Conservation (phyloP, 92 coral and sea anemone species). For the Nematostella vectensis region DNA sequence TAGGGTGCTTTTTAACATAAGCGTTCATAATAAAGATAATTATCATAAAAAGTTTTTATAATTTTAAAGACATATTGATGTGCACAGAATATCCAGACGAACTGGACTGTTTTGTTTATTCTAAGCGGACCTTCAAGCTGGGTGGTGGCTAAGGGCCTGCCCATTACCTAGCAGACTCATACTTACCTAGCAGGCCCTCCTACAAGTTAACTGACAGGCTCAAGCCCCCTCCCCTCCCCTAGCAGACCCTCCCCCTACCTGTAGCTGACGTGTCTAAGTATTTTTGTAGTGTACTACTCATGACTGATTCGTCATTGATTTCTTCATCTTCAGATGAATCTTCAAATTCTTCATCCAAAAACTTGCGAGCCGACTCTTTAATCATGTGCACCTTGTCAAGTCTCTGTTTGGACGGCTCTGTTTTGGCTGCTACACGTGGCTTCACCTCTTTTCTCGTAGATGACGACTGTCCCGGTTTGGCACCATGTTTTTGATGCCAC, state of each 20-base stretch:
- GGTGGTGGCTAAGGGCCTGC: no score
- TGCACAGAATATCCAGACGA: no score
- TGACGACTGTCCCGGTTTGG: not conserved
- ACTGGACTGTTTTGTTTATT: no score
- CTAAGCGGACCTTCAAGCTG: no score
- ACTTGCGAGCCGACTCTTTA: conserved; percentile 71
- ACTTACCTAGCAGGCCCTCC: no score
- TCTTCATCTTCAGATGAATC: conserved; percentile 94
- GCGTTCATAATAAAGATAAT: no score
- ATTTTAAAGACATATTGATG: no score
- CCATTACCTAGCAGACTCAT: no score
- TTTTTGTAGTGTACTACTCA: conserved; percentile 62
- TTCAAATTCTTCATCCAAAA: conserved; percentile 43
- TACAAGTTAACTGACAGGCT: no score
- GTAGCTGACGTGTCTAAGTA: conserved; percentile 45
- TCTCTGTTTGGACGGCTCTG: conserved; percentile 47
- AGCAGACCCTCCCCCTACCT: not conserved
- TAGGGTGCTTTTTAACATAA: no score
- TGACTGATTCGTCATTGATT: conserved; percentile 69
- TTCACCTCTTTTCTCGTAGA: not conserved
- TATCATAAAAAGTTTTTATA: no score
- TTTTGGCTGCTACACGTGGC: not conserved
- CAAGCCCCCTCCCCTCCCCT: not conserved
- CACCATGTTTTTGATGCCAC: conserved; percentile 3
- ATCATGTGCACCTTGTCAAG: conserved; percentile 64